Evolutionary conservation across 2,888 invertebrate genomes (phyloP), one percentile per base, ranked within the genome.

Genomic region (Aphrophora alni): DNA sequence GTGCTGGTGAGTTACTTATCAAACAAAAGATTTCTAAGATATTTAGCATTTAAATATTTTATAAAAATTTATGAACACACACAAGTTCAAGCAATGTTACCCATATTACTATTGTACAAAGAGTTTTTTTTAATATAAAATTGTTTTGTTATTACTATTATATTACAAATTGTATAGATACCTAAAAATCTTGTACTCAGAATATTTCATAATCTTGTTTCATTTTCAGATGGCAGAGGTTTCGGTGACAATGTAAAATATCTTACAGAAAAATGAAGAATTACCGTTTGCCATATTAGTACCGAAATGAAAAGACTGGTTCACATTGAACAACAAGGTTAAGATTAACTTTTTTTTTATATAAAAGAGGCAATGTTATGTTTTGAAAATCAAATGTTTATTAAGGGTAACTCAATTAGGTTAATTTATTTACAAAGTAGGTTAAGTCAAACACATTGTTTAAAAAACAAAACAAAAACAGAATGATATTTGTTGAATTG

Each of bases 151-250:
- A n/a, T n/a, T n/a, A n/a, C n/a, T n/a, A n/a, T n/a, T n/a, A n/a
- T n/a, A n/a, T n/a, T n/a, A n/a, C n/a, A n/a, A n/a, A n/a, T n/a
- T n/a, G n/a, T n/a, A n/a, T n/a, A n/a, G n/a, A n/a, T n/a, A n/a
- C n/a, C n/a, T n/a, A n/a, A n/a, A n/a, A n/a, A n/a, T n/a, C n/a
- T n/a, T n/a, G n/a, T n/a, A n/a, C n/a, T n/a, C n/a, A n/a, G n/a
- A n/a, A n/a, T n/a, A n/a, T 38, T 4, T 38, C 7, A 38, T 28
- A 33, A 5, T 33, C 8, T 5, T 44, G 44, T 24, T 38, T 74
- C 38, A 25, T 44, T 82, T 81, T 12, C 71, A 83, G 81, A 59
- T 83, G 83, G 83, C 82, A 83, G 59, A 80, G 83, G 72, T 75
- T 83, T 44, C 80, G 82, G 75, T 80, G 78, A 78, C 68, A 78